Evolutionary conservation across 1,140 invertebrate species (phyloP).

Genomic region (Bombus waltoni): DNA sequence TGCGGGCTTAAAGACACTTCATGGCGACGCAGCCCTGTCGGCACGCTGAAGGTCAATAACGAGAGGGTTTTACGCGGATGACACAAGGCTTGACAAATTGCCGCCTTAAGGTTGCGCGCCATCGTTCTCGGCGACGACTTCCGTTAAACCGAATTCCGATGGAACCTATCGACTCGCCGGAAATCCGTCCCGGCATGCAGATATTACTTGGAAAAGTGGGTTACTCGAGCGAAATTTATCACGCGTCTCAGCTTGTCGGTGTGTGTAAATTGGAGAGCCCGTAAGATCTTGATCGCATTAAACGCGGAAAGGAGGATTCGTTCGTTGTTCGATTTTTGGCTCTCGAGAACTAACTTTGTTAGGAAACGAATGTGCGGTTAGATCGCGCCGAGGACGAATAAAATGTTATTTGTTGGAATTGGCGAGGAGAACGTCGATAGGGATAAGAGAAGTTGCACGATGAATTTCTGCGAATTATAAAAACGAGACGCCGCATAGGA

Average conservation of each 20-base stretch:
- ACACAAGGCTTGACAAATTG: slow-evolving; percentile 61
- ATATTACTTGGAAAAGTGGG: slow-evolving; percentile 32
- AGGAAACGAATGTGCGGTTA: background rate
- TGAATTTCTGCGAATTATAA: too few relatives aligned
- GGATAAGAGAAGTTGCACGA: background rate
- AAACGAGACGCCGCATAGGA: background rate
- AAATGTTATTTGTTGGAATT: background rate
- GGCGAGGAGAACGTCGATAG: background rate
- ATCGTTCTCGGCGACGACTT: background rate
- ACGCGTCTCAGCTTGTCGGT: background rate
- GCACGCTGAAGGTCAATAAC: slow-evolving; percentile 58
- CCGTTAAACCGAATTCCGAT: slow-evolving; percentile 30
- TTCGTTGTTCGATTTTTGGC: background rate
- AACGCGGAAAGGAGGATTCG: background rate
- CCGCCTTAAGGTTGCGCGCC: slow-evolving; percentile 15
- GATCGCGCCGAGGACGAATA: background rate
- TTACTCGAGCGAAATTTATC: slow-evolving; percentile 40
- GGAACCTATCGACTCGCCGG: slow-evolving; percentile 37
- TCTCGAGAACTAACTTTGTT: background rate
- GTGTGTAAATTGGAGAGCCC: background rate
- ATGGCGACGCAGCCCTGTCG: background rate
- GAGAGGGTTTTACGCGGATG: slow-evolving; percentile 50
- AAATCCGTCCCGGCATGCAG: slow-evolving; percentile 21
- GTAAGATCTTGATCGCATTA: slow-evolving; percentile 18
- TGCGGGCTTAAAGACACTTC: slow-evolving; percentile 45